phyloP scores from a whole-genome alignment of 2,113 vertebrate species.

The Lasiurus cinereus region DNA sequence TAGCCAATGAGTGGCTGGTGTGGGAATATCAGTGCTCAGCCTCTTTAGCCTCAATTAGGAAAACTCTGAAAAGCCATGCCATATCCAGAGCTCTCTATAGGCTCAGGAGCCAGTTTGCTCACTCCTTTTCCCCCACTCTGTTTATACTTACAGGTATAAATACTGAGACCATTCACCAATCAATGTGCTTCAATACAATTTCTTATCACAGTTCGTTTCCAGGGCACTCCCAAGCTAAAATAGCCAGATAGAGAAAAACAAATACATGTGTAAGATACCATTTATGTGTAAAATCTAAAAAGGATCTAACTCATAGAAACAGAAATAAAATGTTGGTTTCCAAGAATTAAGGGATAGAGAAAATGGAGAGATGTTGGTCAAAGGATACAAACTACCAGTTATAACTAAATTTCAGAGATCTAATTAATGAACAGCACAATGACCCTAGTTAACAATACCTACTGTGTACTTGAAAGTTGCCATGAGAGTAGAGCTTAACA shows the following conservation, averaged over 20 bases:
- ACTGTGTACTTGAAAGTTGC: not conserved
- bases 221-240: not conserved
- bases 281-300: not conserved
- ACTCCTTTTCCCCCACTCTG: not conserved
- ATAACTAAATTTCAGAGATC: not conserved
- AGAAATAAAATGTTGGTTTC: not conserved
- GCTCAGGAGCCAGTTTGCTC: not conserved
- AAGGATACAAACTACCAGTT: not conserved
- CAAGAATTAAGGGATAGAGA: not conserved
- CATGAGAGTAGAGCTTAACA: no score
- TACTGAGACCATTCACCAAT: not conserved
- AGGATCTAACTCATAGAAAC: not conserved
- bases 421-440: not conserved
- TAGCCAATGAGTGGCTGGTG: not conserved
- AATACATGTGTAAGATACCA: not conserved
- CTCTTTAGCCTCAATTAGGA: not conserved
- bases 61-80: not conserved
- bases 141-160: not conserved
- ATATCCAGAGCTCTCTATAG: not conserved
- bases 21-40: not conserved
- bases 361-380: not conserved
- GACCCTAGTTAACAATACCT: not conserved
- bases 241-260: not conserved
- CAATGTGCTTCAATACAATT: not conserved
- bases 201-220: not conserved